Evolutionary conservation across 2,113 vertebrate genomes (phyloP).

Genomic region (Pseudopipra pipra): DNA sequence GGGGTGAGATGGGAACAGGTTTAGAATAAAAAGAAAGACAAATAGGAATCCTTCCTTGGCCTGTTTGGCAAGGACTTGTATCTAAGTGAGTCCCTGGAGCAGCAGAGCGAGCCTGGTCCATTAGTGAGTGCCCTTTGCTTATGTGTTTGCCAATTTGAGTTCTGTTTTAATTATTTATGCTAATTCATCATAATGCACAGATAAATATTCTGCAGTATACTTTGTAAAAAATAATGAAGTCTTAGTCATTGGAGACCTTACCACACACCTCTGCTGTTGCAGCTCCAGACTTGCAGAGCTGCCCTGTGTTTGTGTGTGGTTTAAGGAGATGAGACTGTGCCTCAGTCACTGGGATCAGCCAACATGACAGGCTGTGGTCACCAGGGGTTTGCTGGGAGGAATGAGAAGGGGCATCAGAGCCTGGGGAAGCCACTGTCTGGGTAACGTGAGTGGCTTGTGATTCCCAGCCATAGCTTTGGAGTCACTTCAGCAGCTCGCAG

Average conservation of each 20-base stretch:
- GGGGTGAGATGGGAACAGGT: neutral
- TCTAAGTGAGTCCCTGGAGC: neutral
- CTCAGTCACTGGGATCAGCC: neutral
- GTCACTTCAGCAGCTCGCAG: neutral
- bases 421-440: neutral
- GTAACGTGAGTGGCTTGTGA: rapidly evolving
- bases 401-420: neutral
- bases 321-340: neutral
- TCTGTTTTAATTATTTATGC: constrained; percentile 66
- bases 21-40: neutral
- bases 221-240: constrained; percentile 71
- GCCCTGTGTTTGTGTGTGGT: rapidly evolving
- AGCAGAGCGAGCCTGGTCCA: constrained; percentile 8
- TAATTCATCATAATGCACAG: constrained; percentile 45
- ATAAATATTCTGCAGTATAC: constrained; percentile 47
- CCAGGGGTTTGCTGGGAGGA: neutral
- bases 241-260: constrained; percentile 51
- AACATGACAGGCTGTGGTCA: rapidly evolving
- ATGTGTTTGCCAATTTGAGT: neutral
- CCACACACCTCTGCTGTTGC: neutral
- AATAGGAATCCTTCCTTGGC: neutral
- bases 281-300: rapidly evolving
- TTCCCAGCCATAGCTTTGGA: rapidly evolving
- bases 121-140: constrained; percentile 32
- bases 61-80: neutral